Conservation (phyloP, 2,888 invertebrate species). For the Lamellibrachia satsuma region DNA sequence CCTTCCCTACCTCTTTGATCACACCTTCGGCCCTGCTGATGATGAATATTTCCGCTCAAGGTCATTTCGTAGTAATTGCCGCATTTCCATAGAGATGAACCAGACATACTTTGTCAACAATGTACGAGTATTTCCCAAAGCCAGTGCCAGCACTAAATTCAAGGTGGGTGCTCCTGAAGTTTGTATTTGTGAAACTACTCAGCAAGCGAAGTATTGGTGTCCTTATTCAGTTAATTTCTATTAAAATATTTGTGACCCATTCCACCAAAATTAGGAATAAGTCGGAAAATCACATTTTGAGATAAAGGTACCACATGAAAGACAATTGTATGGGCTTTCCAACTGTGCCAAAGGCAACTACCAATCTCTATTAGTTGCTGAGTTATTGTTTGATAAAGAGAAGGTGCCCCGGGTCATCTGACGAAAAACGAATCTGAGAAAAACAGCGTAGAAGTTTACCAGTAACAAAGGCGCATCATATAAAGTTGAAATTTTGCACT, state of each 20-base stretch:
- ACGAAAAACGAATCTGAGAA: no score
- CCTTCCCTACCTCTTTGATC: slow-evolving; percentile 24
- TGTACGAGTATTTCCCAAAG: slow-evolving; percentile 45
- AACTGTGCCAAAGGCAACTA: no score
- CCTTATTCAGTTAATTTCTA: not conserved
- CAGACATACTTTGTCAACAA: slow-evolving; percentile 44
- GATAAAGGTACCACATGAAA: no score
- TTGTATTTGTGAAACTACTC: not conserved
- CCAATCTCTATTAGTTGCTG: no score
- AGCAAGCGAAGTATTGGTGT: not conserved
- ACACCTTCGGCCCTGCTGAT: not conserved
- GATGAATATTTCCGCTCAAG: slow-evolving; percentile 31
- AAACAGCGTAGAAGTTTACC: no score
- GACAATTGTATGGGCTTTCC: no score
- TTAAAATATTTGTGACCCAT: not conserved
- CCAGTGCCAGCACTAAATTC: slow-evolving; percentile 42
- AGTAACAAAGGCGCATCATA: no score
- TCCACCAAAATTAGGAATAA: no score
- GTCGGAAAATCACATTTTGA: no score
- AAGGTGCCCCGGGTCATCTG: no score
- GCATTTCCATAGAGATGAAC: slow-evolving; percentile 43
- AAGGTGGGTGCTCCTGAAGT: slow-evolving; percentile 42
- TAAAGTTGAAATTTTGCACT: no score
- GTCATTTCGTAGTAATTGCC: slow-evolving; percentile 30
- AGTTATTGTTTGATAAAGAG: no score